These are phyloP conservation scores for Metellina segmentata DNA, from an alignment of 2,888 invertebrate genomes.

Conservation along the genomic window DNA sequence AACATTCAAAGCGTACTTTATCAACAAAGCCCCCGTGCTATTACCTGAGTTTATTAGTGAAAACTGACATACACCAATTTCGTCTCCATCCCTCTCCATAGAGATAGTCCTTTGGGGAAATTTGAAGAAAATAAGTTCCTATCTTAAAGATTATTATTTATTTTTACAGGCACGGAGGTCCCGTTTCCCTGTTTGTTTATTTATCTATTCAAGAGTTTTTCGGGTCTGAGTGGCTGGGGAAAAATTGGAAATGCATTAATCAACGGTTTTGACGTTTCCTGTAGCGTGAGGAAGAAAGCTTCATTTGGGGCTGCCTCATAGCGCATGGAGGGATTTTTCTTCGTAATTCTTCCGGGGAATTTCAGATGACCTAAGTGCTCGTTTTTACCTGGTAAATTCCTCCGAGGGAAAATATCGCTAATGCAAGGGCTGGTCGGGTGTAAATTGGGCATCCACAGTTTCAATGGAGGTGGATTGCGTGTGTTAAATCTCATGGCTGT, in stretches of 20 bases:
- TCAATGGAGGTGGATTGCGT: too few relatives aligned
- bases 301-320: constrained; percentile 20
- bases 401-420: too few relatives aligned
- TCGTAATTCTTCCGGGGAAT: not conserved
- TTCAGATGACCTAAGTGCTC: too few relatives aligned
- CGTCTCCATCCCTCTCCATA: constrained; percentile 27
- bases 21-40: too few relatives aligned
- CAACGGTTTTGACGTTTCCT: constrained; percentile 64
- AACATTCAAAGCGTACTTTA: too few relatives aligned
- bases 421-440: too few relatives aligned
- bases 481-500: too few relatives aligned
- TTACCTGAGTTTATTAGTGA: not conserved
- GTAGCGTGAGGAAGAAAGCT: constrained; percentile 24
- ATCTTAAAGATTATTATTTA: constrained; percentile 63
- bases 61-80: constrained; percentile 57
- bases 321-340: not conserved
- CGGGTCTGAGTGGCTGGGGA: not conserved
- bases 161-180: constrained; percentile 26
- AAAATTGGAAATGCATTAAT: constrained; percentile 74
- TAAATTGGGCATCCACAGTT: too few relatives aligned
- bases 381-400: too few relatives aligned
- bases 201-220: constrained; percentile 64
- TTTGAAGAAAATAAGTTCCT: constrained; percentile 31
- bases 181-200: constrained; percentile 60
- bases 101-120: constrained; percentile 18